A percentile compares a stretch with the other conserved stretches of the same genome.
Evolutionary conservation across 2,113 vertebrate species (phyloP).

Genomic region (Craseonycteris thonglongyai): DNA sequence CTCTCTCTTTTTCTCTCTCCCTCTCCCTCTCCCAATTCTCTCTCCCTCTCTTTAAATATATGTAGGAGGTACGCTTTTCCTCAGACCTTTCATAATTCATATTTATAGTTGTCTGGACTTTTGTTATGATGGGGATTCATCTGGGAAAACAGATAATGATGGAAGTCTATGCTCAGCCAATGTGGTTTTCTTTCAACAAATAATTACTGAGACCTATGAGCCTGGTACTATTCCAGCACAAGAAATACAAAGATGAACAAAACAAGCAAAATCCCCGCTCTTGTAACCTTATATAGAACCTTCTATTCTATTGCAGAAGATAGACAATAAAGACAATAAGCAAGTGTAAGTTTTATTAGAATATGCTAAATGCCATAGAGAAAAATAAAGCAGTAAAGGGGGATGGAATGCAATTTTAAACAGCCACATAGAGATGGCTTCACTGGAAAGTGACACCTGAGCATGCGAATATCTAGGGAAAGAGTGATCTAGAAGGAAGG

Average conservation of each 20-base stretch:
- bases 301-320: not conserved
- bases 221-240: not conserved
- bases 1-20: not conserved
- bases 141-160: not conserved
- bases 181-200: not conserved
- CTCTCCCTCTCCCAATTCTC: not conserved
- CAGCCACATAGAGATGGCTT: not conserved
- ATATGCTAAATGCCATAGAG: not conserved
- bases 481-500: not conserved
- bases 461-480: not conserved
- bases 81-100: not conserved
- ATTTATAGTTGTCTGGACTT: not conserved
- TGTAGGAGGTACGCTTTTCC: not conserved
- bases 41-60: not conserved
- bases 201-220: not conserved
- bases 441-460: not conserved
- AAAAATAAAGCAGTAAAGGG: not conserved
- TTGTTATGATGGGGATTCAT: not conserved
- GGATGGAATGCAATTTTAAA: not conserved
- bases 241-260: not conserved
- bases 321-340: not conserved
- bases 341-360: not conserved
- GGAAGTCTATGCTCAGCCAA: not conserved
- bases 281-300: not conserved
- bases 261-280: not conserved